Evolutionary conservation across 2,888 invertebrate species (phyloP).

Genomic region (Neoascia interrupta): DNA sequence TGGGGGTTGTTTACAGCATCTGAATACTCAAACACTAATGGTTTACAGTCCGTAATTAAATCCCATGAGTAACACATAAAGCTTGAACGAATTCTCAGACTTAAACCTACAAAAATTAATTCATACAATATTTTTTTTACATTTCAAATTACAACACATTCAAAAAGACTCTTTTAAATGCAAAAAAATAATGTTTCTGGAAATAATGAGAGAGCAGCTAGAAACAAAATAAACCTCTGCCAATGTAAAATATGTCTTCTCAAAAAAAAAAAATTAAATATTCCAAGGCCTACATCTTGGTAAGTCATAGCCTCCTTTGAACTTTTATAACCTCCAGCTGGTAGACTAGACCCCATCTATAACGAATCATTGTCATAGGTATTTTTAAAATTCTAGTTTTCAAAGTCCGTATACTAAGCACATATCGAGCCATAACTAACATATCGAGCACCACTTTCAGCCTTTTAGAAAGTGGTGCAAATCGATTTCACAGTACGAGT

Average conservation of each 20-base stretch:
- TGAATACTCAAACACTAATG: background rate
- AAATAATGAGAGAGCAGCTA: background rate
- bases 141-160: background rate
- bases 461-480: background rate
- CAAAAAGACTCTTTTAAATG: background rate
- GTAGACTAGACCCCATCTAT: background rate
- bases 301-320: background rate
- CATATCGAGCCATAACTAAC: background rate
- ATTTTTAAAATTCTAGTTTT: conserved; percentile 11
- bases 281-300: conserved; percentile 1
- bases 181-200: background rate
- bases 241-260: background rate
- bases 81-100: too few species aligned
- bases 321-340: conserved; percentile 10
- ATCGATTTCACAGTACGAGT: conserved; percentile 8
- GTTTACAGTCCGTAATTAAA: too few species aligned
- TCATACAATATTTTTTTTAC: background rate
- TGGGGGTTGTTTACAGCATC: background rate
- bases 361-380: conserved; percentile 6
- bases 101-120: background rate
- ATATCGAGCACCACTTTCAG: background rate
- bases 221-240: background rate
- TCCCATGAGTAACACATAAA: too few species aligned
- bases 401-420: background rate
- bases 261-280: background rate